These are phyloP conservation scores for Tautogolabrus adspersus DNA, from an alignment of 2,113 vertebrate species.

Conservation along the genomic window DNA sequence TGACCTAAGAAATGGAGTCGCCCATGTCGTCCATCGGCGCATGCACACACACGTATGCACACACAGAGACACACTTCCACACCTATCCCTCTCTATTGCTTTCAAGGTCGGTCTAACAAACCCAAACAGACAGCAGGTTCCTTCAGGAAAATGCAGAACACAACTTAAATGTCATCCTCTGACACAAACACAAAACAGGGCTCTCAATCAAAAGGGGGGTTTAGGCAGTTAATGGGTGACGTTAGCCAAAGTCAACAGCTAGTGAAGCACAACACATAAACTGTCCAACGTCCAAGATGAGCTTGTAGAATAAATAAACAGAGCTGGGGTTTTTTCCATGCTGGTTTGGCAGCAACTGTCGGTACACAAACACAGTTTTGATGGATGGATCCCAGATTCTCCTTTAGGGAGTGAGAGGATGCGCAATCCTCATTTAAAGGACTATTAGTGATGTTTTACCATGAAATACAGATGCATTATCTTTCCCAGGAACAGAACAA, in stretches of 20 bases:
- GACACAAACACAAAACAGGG: neutral
- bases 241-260: constrained; percentile 54
- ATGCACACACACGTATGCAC: constrained; percentile 8
- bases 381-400: constrained; percentile 25
- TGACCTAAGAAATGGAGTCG: constrained; percentile 80
- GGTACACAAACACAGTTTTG: constrained; percentile 42
- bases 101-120: constrained; percentile 24
- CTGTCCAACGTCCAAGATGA: constrained; percentile 37
- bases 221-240: constrained; percentile 31
- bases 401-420: neutral
- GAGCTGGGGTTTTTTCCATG: constrained; percentile 26
- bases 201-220: constrained; percentile 34
- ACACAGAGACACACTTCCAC: neutral
- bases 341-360: constrained; percentile 30
- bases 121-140: constrained; percentile 40
- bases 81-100: constrained; percentile 1
- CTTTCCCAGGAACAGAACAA: neutral
- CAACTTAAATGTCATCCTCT: constrained; percentile 37
- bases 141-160: constrained; percentile 17
- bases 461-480: neutral
- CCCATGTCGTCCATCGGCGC: constrained; percentile 43
- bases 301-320: constrained; percentile 48
- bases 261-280: constrained; percentile 29
- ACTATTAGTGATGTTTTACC: constrained; percentile 9
- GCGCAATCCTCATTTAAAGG: constrained; percentile 8